A percentile compares a stretch with the other conserved stretches of the same genome.
These are phyloP conservation scores for Scrobipalpa atriplicella DNA, from an alignment of 2,888 invertebrate species.

Conservation along the genomic window DNA sequence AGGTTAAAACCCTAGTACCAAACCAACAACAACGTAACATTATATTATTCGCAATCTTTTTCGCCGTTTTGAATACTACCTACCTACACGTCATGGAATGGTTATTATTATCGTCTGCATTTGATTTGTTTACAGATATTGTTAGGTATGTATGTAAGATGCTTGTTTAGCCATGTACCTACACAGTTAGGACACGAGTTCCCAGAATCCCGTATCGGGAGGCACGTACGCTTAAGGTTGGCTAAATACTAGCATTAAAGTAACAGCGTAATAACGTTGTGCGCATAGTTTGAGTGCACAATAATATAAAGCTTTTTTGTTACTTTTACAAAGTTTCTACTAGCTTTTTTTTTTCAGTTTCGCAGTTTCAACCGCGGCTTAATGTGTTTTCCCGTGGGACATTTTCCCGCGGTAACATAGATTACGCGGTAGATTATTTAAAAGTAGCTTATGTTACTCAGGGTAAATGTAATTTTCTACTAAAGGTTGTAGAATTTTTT, in stretches of 20 bases:
- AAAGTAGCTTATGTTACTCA: no score
- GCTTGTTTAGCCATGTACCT: conserved; percentile 47
- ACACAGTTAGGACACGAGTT: conserved; percentile 64
- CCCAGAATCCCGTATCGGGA: conserved; percentile 76
- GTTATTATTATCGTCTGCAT: background rate
- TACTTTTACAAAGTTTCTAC: no score
- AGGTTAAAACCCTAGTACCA: no score
- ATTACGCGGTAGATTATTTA: no score
- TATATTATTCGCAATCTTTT: background rate
- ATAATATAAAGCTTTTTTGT: background rate
- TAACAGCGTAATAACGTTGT: conserved; percentile 63
- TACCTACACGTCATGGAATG: background rate
- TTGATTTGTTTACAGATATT: background rate
- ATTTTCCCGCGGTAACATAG: no score
- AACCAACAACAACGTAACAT: no score
- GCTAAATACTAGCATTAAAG: conserved; percentile 66
- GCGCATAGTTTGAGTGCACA: conserved; percentile 7
- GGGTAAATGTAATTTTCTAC: no score
- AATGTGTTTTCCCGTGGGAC: no score
- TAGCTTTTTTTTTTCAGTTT: no score
- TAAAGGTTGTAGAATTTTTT: no score
- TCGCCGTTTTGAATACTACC: background rate
- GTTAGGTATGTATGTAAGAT: background rate
- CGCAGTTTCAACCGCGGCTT: no score
- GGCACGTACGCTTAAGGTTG: conserved; percentile 75